phyloP scores from a whole-genome alignment of 2,888 invertebrate species.

The Drosophila acutilabella region DNA sequence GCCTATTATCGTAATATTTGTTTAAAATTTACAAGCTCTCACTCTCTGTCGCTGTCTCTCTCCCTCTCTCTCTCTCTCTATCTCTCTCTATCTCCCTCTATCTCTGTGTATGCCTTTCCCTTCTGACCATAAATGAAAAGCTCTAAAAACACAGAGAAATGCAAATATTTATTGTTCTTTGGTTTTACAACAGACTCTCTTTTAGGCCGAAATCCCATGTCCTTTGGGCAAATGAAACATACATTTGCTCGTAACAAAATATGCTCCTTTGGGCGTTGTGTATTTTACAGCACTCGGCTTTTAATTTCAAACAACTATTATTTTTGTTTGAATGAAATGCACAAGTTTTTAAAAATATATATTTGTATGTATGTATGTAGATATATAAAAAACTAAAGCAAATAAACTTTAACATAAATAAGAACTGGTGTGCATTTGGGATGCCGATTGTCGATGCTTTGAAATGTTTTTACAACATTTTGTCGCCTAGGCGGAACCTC shows the following conservation, averaged over 20 bases:
- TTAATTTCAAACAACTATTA: constrained; percentile 40
- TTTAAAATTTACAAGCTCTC: constrained; percentile 6
- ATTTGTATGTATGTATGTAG: background rate
- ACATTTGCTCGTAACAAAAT: constrained; percentile 6
- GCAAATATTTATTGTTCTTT: constrained; percentile 18
- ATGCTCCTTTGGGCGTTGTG: constrained; percentile 25
- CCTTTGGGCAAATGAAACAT: constrained; percentile 7
- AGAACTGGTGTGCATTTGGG: constrained; percentile 44
- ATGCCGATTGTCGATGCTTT: constrained; percentile 48
- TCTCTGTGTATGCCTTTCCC: too few relatives aligned
- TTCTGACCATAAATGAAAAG: background rate
- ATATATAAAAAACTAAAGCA: background rate
- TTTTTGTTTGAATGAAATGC: constrained; percentile 68
- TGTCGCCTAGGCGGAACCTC: constrained; percentile 18
- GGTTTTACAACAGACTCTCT: constrained; percentile 22
- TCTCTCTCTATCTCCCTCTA: too few relatives aligned
- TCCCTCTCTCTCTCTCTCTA: background rate
- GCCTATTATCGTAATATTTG: constrained; percentile 4
- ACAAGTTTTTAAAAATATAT: constrained; percentile 35
- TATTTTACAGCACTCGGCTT: constrained; percentile 36
- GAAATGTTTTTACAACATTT: constrained; percentile 74
- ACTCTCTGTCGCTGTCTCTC: background rate
- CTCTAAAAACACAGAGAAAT: constrained; percentile 6
- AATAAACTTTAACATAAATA: constrained; percentile 44
- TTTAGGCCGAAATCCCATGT: background rate